Conservation (phyloP, 2,888 invertebrate species). For the Allacma fusca region DNA sequence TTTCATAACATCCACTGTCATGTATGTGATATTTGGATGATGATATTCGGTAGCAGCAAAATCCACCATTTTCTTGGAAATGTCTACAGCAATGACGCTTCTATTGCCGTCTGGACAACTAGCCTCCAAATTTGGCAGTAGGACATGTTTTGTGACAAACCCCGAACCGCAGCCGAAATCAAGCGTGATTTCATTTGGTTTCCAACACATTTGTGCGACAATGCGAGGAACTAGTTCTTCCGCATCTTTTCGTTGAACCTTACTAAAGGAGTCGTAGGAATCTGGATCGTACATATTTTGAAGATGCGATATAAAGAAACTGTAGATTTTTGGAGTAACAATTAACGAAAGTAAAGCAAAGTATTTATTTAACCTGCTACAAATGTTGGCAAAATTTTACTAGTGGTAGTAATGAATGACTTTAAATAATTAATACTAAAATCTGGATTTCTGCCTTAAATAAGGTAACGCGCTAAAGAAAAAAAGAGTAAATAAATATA, state of each 20-base stretch:
- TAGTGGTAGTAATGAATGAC: too few species aligned
- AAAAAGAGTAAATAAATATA: too few species aligned
- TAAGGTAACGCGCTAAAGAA: too few species aligned
- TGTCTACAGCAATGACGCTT: constrained; percentile 56
- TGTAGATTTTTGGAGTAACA: too few species aligned
- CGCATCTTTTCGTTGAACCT: constrained; percentile 56
- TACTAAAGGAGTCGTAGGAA: constrained; percentile 59
- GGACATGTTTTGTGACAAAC: constrained; percentile 56
- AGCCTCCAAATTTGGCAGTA: constrained; percentile 50
- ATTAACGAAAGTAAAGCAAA: too few species aligned
- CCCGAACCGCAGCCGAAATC: constrained; percentile 61
- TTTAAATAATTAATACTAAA: too few species aligned
- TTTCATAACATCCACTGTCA: constrained; percentile 59
- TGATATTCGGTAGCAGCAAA: constrained; percentile 58
- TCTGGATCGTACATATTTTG: constrained; percentile 62
- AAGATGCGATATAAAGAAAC: too few species aligned
- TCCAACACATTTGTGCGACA: constrained; percentile 55
- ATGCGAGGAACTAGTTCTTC: constrained; percentile 58
- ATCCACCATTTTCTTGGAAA: constrained; percentile 61
- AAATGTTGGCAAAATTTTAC: too few species aligned
- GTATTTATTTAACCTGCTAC: too few species aligned
- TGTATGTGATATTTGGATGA: constrained; percentile 59
- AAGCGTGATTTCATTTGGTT: constrained; percentile 49
- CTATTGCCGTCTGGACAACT: constrained; percentile 16
- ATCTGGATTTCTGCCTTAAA: too few species aligned